These are phyloP conservation scores for Schlechtendalia chinensis DNA, from an alignment of 1,140 invertebrate genomes.

Conservation along the genomic window DNA sequence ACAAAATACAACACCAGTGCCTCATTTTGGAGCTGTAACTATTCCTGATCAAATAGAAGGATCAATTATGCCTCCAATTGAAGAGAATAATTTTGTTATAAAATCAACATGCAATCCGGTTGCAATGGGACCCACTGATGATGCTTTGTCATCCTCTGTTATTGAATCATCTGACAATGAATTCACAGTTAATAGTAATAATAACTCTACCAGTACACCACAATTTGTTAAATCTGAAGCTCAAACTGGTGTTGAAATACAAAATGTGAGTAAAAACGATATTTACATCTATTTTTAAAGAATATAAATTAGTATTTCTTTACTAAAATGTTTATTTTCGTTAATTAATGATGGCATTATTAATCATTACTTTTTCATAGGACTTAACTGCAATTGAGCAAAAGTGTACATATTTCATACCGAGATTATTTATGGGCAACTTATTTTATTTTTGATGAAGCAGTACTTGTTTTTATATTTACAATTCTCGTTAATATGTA, in stretches of 20 bases:
- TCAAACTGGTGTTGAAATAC: neutral
- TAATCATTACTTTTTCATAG: too few species aligned
- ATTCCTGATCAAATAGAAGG: slow-evolving; percentile 24
- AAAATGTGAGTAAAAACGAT: slow-evolving; percentile 13
- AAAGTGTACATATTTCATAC: too few species aligned
- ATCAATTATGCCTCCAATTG: neutral
- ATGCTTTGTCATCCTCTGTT: neutral
- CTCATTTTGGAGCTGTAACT: slow-evolving; percentile 16
- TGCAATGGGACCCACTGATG: neutral
- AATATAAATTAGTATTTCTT: too few species aligned
- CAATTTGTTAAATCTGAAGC: neutral
- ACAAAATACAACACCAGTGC: slow-evolving; percentile 8
- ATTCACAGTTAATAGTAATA: neutral
- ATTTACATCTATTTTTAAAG: neutral
- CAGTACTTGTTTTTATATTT: too few species aligned
- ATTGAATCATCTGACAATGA: neutral
- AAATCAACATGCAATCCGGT: neutral
- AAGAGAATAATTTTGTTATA: neutral
- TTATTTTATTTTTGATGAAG: too few species aligned
- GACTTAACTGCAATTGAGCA: too few species aligned
- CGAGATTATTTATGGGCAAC: too few species aligned
- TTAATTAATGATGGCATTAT: too few species aligned
- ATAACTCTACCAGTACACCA: neutral
- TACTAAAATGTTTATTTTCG: too few species aligned
- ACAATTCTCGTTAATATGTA: too few species aligned